Evolutionary conservation across 2,113 vertebrate genomes (phyloP).

Genomic region (Pangasianodon hypophthalmus): DNA sequence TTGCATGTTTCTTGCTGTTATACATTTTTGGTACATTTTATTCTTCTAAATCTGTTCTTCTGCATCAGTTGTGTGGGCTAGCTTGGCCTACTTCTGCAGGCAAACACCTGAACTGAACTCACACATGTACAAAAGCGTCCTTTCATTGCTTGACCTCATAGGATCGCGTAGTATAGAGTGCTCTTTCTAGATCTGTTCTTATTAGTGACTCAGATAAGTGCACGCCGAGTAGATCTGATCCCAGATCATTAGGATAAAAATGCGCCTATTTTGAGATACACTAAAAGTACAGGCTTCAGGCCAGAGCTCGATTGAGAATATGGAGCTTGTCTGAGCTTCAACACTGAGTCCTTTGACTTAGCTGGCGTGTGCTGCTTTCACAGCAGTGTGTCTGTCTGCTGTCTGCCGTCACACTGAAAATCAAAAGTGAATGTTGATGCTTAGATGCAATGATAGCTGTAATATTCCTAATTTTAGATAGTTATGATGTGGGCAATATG

Average conservation of each 20-base stretch:
- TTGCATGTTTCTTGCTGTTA: not conserved
- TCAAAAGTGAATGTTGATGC: not conserved
- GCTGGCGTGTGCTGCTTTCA: conserved; percentile 17
- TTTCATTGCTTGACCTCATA: conserved; percentile 39
- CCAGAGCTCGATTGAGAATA: conserved; percentile 23
- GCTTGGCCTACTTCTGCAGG: not conserved
- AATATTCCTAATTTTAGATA: not conserved
- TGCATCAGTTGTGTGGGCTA: not conserved
- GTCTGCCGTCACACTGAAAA: conserved; percentile 27
- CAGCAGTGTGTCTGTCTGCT: conserved; percentile 12
- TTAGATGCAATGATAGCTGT: not conserved
- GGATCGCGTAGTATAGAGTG: not conserved
- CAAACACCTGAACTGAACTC: conserved; percentile 10
- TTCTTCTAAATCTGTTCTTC: not conserved
- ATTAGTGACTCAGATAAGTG: not conserved
- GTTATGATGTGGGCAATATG: not conserved
- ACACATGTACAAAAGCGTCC: conserved; percentile 24
- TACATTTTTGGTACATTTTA: not conserved
- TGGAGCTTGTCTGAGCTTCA: conserved; percentile 31
- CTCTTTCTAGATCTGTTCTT: conserved; percentile 14
- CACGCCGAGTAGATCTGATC: not conserved
- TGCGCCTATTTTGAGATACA: not conserved
- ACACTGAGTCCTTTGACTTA: conserved; percentile 46
- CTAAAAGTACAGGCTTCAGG: not conserved
- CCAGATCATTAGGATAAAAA: not conserved